A percentile compares a stretch with the other conserved stretches of the same genome.
phyloP scores from a whole-genome alignment of 2,797 vertebrate genomes.

The Eutrigla gurnardus region DNA sequence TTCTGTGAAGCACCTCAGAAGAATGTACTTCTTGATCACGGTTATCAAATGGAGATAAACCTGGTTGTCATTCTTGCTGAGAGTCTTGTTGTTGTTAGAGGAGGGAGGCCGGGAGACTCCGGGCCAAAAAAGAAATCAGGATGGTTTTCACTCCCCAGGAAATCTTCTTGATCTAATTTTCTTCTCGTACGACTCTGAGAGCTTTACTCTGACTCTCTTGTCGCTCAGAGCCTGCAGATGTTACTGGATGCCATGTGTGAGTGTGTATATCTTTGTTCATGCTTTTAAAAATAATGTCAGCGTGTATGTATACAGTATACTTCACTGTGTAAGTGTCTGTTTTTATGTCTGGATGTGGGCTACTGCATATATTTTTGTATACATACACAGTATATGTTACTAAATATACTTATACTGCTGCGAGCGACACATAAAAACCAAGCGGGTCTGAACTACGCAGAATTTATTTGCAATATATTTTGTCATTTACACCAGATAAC shows the following conservation, averaged over 20 bases:
- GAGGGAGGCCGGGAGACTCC: conserved; percentile 4
- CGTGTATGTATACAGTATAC: not conserved
- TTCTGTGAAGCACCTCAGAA: not conserved
- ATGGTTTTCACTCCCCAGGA: conserved; percentile 33
- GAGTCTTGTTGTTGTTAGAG: conserved; percentile 17
- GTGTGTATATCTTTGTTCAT: not conserved
- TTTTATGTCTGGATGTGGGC: not conserved
- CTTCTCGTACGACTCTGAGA: conserved; percentile 3
- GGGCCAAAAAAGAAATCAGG: conserved; percentile 22
- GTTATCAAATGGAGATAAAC: not conserved
- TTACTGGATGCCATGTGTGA: not conserved
- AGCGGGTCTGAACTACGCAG: conserved; percentile 2
- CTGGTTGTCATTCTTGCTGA: too few species aligned
- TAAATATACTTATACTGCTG: not conserved
- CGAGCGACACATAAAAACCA: conserved; percentile 15
- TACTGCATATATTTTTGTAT: too few species aligned
- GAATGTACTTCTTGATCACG: not conserved
- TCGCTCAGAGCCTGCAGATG: conserved; percentile 2
- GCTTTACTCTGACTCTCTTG: conserved; percentile 18
- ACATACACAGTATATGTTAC: not conserved
- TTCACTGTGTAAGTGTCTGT: not conserved
- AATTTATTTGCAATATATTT: conserved; percentile 56
- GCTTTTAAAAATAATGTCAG: not conserved
- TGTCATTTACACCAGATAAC: conserved; percentile 49
- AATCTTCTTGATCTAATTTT: conserved; percentile 37